Conservation (phyloP, 2,888 invertebrate species). For the Acronicta psi region DNA sequence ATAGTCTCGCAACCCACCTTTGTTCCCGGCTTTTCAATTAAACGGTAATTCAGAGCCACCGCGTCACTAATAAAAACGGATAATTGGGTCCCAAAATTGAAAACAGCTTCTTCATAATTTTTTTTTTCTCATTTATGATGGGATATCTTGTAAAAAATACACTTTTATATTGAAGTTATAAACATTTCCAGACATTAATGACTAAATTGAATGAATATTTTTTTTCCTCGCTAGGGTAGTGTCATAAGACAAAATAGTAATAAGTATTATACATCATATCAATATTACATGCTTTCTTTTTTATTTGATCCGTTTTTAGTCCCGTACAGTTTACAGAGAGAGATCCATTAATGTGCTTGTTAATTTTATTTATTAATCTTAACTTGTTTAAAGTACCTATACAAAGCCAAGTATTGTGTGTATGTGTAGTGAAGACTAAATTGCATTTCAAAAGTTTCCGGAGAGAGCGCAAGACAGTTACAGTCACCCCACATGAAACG, state of each 20-base stretch:
- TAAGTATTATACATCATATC: no score
- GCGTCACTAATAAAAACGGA: conserved; percentile 23
- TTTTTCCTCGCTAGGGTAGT: no score
- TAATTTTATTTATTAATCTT: conserved; percentile 25
- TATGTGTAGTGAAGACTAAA: conserved; percentile 35
- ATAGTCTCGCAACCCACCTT: conserved; percentile 22
- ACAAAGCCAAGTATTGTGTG: conserved; percentile 35
- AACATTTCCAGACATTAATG: no score
- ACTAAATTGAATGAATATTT: no score
- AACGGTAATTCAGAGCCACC: conserved; percentile 27
- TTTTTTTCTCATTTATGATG: background rate
- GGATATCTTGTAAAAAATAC: background rate
- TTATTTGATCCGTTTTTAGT: no score
- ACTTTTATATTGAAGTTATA: no score
- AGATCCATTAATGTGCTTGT: conserved; percentile 8
- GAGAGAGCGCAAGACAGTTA: conserved; percentile 28
- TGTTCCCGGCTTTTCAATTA: conserved; percentile 43
- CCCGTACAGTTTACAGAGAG: no score
- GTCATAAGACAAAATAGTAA: no score
- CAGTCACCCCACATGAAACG: conserved; percentile 24
- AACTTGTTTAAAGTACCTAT: conserved; percentile 32
- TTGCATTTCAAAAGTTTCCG: conserved; percentile 48
- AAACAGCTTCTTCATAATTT: conserved; percentile 15
- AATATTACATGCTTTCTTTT: no score
- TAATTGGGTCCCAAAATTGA: conserved; percentile 25